A percentile compares a stretch with the other conserved stretches of the same genome.
Evolutionary conservation across 2,797 vertebrate species (phyloP).

Genomic region (Cossypha caffra): DNA sequence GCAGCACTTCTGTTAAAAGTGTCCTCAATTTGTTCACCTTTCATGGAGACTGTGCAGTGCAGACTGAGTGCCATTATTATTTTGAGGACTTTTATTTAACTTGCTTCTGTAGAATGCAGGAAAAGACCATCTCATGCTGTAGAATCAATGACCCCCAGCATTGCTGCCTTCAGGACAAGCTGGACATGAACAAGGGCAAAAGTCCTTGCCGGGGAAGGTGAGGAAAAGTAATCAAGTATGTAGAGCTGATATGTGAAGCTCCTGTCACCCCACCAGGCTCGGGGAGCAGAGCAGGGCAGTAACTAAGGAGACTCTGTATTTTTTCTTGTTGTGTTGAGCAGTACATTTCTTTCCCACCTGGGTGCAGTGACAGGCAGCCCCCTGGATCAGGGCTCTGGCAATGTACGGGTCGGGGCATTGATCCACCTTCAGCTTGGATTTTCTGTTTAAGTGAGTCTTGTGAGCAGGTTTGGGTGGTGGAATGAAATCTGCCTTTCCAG

Average conservation of each 20-base stretch:
- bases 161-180: background rate
- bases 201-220: background rate
- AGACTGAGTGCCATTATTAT: background rate
- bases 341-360: background rate
- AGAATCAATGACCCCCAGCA: background rate
- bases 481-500: background rate
- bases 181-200: background rate
- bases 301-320: background rate
- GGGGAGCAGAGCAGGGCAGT: background rate
- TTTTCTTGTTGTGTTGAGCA: background rate
- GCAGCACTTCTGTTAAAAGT: background rate
- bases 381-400: accelerated
- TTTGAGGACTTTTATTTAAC: background rate
- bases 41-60: accelerated
- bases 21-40: background rate
- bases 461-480: background rate
- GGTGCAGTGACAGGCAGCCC: background rate
- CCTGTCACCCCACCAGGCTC: accelerated
- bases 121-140: background rate
- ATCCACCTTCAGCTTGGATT: background rate
- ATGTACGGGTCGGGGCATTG: accelerated
- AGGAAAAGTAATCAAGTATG: accelerated
- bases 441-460: background rate
- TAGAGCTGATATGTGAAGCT: background rate
- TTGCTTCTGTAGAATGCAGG: background rate